A percentile compares a stretch with the other conserved stretches of the same genome.
Conservation (phyloP, 2,888 invertebrate genomes). For the Nipponacmea schrenckii region DNA sequence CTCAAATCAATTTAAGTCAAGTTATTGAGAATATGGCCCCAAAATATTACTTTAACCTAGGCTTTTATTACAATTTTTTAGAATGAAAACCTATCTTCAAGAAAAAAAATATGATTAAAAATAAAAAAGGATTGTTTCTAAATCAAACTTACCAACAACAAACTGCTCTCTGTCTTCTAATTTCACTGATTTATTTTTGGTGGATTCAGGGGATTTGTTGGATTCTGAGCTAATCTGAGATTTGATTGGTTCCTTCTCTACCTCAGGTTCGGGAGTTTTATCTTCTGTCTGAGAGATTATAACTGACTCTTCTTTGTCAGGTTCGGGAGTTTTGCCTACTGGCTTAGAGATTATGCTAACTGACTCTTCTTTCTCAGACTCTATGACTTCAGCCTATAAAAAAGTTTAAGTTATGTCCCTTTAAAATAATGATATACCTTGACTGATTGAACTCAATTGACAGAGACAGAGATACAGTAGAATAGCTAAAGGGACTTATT, state of each 20-base stretch:
- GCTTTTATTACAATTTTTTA: no score
- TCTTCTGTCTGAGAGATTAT: not conserved
- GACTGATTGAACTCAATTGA: no score
- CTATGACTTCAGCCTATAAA: not conserved
- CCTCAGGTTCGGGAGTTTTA: not conserved
- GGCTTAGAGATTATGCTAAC: not conserved
- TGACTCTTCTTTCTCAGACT: not conserved
- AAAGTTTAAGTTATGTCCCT: conserved; percentile 18
- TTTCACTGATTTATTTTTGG: conserved; percentile 28
- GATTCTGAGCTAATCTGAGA: conserved; percentile 32
- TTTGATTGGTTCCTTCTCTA: conserved; percentile 20
- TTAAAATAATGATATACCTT: no score
- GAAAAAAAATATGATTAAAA: no score
- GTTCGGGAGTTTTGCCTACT: not conserved
- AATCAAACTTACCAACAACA: conserved; percentile 56
- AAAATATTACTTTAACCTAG: no score
- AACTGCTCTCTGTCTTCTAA: conserved; percentile 55
- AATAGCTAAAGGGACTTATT: no score
- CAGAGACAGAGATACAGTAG: no score
- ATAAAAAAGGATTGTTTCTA: no score
- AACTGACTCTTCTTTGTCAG: not conserved
- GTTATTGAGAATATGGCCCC: no score
- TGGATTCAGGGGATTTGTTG: conserved; percentile 45
- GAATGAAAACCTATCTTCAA: no score
- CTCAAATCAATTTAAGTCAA: no score